phyloP scores from a whole-genome alignment of 1,140 invertebrate species.

The Drosophila ficusphila region DNA sequence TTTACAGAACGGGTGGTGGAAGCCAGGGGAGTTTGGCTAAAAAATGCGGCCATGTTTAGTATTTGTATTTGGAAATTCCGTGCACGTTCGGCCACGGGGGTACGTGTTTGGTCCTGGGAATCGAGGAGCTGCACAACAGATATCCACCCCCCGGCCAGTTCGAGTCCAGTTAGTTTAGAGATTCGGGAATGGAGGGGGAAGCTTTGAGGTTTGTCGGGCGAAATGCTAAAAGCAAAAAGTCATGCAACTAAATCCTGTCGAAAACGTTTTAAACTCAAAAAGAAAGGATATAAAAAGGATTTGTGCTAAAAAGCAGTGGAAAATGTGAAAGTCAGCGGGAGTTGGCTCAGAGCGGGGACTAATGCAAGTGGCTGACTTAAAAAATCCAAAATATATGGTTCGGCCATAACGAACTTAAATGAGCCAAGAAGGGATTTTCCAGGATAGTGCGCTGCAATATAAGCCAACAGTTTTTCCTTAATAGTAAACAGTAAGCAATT shows the following conservation, averaged over 20 bases:
- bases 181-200: neutral
- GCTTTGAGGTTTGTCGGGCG: constrained; percentile 51
- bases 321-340: constrained; percentile 45
- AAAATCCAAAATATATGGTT: constrained; percentile 23
- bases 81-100: constrained; percentile 66
- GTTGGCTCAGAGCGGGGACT: neutral
- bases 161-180: constrained; percentile 17
- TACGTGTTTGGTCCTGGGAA: constrained; percentile 70
- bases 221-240: constrained; percentile 81
- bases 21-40: constrained; percentile 27
- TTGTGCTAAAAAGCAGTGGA: constrained; percentile 73
- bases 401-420: constrained; percentile 33
- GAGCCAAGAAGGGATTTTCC: constrained; percentile 2
- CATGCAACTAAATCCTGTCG: constrained; percentile 80
- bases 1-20: neutral
- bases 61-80: constrained; percentile 74
- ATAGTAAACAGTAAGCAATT: neutral
- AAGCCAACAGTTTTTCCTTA: neutral
- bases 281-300: constrained; percentile 61
- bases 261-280: constrained; percentile 79
- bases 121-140: constrained; percentile 36
- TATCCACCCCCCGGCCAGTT: constrained; percentile 43
- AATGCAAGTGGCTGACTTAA: constrained; percentile 26
- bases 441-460: neutral
- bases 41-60: constrained; percentile 68